A percentile compares a stretch with the other conserved stretches of the same genome.
Conservation (phyloP, 2,797 vertebrate species). For the Aythya fuligula region DNA sequence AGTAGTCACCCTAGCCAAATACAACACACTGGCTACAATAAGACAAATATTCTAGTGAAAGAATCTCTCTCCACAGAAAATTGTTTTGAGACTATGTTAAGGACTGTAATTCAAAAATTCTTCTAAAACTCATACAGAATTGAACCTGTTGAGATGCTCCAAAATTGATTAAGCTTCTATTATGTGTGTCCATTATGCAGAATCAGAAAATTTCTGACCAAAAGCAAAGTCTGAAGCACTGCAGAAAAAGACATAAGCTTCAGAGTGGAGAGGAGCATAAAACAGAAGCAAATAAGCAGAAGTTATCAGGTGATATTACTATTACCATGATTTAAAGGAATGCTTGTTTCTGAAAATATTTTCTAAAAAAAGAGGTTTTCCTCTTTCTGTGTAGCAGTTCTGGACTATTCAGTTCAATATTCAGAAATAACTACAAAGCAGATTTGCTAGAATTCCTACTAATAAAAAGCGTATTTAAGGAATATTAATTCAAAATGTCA, state of each 20-base stretch:
- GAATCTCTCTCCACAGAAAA: slow-evolving; percentile 9
- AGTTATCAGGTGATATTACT: background rate
- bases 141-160: background rate
- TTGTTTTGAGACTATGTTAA: background rate
- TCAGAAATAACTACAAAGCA: background rate
- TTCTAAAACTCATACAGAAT: background rate
- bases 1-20: slow-evolving; percentile 22
- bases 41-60: slow-evolving; percentile 10
- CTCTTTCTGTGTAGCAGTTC: background rate
- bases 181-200: background rate
- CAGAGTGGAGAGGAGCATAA: background rate
- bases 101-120: background rate
- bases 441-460: background rate
- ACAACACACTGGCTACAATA: background rate
- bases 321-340: background rate
- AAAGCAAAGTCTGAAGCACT: background rate
- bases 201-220: background rate
- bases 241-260: background rate
- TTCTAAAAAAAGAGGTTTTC: background rate
- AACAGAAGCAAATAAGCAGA: background rate
- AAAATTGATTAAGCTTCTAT: background rate
- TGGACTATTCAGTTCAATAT: background rate
- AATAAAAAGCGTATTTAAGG: background rate
- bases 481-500: background rate
- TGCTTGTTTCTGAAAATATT: background rate